Conservation (phyloP, 2,888 invertebrate genomes). For the Terebella lapidaria region DNA sequence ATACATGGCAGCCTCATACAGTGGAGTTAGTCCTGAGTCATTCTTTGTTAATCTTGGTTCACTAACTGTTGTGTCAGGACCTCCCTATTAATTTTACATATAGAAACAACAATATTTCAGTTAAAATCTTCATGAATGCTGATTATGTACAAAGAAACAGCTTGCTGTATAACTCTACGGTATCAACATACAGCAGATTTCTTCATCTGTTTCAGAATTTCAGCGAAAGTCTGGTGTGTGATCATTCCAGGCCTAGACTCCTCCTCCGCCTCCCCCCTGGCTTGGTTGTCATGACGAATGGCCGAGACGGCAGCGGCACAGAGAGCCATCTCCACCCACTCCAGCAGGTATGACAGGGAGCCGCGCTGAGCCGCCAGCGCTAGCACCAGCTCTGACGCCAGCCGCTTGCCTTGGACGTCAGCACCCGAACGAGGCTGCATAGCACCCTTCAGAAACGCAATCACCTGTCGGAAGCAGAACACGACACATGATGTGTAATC, state of each 20-base stretch:
- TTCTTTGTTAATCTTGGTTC: too few relatives aligned
- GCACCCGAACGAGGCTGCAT: constrained; percentile 57
- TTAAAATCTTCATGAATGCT: too few relatives aligned
- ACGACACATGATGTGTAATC: too few relatives aligned
- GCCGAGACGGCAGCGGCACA: constrained; percentile 31
- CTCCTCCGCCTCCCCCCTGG: background rate
- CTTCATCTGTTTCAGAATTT: constrained; percentile 43
- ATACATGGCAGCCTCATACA: constrained; percentile 59
- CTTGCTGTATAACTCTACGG: too few relatives aligned
- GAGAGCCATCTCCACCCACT: constrained; percentile 64
- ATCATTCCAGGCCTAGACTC: constrained; percentile 29
- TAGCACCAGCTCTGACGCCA: constrained; percentile 58
- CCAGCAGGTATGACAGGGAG: constrained; percentile 60
- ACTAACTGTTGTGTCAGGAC: too few relatives aligned
- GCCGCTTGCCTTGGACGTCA: constrained; percentile 51
- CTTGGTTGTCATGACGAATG: constrained; percentile 8
- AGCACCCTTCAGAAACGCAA: constrained; percentile 57
- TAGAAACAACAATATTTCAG: too few relatives aligned
- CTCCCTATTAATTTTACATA: too few relatives aligned
- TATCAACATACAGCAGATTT: constrained; percentile 40
- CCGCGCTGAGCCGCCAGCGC: constrained; percentile 62
- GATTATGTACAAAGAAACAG: too few relatives aligned
- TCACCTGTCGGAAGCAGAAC: too few relatives aligned
- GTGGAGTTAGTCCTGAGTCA: constrained; percentile 49
- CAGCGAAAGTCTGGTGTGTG: constrained; percentile 35